A percentile compares a stretch with the other conserved stretches of the same genome.
Evolutionary conservation across 2,888 invertebrate genomes (phyloP).

Genomic region (Congeria kusceri): DNA sequence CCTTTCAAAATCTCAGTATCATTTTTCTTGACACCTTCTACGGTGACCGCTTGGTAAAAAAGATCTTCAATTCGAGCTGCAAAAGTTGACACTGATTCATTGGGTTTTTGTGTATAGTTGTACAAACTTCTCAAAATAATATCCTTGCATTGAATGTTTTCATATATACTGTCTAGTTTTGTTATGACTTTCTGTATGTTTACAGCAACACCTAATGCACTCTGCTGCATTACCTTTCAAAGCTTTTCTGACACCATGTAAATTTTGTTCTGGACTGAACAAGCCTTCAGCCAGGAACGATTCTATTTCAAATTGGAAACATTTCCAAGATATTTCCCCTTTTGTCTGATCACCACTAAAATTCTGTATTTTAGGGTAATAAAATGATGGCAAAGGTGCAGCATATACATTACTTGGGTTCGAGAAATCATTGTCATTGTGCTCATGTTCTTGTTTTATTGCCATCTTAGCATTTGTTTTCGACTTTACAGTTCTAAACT

Average conservation of each 20-base stretch:
- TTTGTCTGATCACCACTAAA: constrained; percentile 4
- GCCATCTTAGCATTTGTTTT: too few relatives aligned
- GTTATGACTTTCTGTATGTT: background rate
- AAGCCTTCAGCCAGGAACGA: background rate
- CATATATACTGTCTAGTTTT: background rate
- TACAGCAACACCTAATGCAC: background rate
- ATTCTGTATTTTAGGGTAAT: constrained; percentile 16
- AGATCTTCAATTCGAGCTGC: background rate
- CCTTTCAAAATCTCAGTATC: background rate
- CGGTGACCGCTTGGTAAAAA: background rate
- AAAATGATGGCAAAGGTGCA: background rate
- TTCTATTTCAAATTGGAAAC: constrained; percentile 17
- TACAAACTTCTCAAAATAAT: background rate
- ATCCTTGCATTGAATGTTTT: background rate
- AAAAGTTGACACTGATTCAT: background rate
- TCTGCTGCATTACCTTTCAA: constrained; percentile 6
- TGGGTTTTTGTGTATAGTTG: background rate
- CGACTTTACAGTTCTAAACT: background rate
- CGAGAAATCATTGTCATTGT: too few relatives aligned
- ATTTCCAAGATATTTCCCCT: constrained; percentile 14
- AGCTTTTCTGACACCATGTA: constrained; percentile 16
- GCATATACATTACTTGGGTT: background rate
- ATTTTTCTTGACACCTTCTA: background rate
- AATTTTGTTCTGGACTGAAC: constrained; percentile 2
- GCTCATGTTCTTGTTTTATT: too few relatives aligned